Percentiles rank a stretch among this genome's conserved stretches.
Evolutionary conservation across 35 echinoderm and acorn worm species (phyloP).

Genomic region (Lytechinus variegatus): DNA sequence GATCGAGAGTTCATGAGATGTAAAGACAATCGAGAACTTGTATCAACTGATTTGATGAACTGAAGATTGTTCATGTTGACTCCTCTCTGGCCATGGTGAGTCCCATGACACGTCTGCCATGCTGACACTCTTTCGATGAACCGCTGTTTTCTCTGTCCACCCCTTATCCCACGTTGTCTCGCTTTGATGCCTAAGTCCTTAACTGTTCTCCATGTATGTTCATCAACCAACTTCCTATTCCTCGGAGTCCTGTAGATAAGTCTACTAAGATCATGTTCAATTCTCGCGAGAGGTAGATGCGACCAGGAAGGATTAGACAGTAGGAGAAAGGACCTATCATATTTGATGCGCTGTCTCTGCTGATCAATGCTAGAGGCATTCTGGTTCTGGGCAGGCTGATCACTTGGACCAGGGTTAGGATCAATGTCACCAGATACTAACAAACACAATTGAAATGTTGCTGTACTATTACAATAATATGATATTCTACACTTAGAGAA

Average conservation of each 20-base stretch:
- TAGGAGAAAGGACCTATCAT: background rate
- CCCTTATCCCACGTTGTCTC: background rate
- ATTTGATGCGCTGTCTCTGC: background rate
- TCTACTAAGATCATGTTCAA: background rate
- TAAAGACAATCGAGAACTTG: background rate
- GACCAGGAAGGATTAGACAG: background rate
- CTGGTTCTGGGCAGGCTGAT: background rate
- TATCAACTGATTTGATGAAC: background rate
- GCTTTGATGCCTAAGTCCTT: constrained; percentile 15
- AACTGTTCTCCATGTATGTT: background rate
- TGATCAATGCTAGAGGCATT: background rate
- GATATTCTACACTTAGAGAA: background rate
- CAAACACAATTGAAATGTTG: constrained; percentile 1
- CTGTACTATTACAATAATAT: background rate
- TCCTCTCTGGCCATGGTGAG: too few relatives aligned
- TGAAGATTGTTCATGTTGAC: background rate
- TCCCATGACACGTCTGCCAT: background rate
- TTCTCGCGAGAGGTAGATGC: background rate
- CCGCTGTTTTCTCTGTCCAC: background rate
- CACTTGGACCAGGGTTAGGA: background rate
- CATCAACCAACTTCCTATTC: background rate
- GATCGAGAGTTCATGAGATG: too few relatives aligned
- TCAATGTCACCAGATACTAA: background rate
- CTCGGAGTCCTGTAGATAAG: background rate
- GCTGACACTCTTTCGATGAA: background rate